phyloP scores from a whole-genome alignment of 2,797 vertebrate species.

The Bradypodion pumilum region DNA sequence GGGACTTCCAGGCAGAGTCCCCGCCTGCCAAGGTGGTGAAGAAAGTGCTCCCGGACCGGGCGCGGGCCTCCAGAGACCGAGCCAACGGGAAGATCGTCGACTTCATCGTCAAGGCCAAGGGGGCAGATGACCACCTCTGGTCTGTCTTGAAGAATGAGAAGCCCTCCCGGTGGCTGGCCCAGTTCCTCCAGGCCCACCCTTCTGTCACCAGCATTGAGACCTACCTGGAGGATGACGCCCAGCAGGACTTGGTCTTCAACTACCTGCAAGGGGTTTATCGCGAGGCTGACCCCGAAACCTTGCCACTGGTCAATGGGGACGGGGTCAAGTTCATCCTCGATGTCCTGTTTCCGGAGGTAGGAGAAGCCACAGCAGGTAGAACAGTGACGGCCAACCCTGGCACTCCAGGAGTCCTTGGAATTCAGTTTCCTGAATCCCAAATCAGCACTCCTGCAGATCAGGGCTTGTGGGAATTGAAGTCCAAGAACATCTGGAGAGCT shows the following conservation, averaged over 20 bases:
- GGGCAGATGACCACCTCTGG: constrained; percentile 83
- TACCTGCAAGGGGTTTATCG: constrained; percentile 83
- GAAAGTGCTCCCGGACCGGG: constrained; percentile 89
- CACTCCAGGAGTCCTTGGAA: too few relatives aligned
- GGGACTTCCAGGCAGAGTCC: constrained; percentile 47
- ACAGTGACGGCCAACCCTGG: too few relatives aligned
- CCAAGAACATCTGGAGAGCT: too few relatives aligned
- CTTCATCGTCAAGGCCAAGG: constrained; percentile 88
- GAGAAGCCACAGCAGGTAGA: not conserved
- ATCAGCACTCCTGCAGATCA: too few relatives aligned
- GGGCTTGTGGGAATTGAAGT: too few relatives aligned
- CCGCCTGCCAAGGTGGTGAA: constrained; percentile 64
- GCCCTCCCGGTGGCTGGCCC: constrained; percentile 84
- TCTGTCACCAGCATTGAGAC: constrained; percentile 78
- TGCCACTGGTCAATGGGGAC: constrained; percentile 71
- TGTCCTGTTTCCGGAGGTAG: constrained; percentile 93
- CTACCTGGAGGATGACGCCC: constrained; percentile 91
- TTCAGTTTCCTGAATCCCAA: too few relatives aligned
- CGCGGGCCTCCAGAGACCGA: constrained; percentile 84
- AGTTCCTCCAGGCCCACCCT: constrained; percentile 74
- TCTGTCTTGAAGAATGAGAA: constrained; percentile 82
- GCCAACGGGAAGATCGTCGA: constrained; percentile 89
- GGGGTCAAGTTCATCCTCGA: constrained; percentile 85
- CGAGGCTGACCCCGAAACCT: constrained; percentile 54
- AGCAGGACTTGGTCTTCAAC: constrained; percentile 84